Conservation (phyloP, 2,888 invertebrate genomes). For the Therioaphis trifolii region DNA sequence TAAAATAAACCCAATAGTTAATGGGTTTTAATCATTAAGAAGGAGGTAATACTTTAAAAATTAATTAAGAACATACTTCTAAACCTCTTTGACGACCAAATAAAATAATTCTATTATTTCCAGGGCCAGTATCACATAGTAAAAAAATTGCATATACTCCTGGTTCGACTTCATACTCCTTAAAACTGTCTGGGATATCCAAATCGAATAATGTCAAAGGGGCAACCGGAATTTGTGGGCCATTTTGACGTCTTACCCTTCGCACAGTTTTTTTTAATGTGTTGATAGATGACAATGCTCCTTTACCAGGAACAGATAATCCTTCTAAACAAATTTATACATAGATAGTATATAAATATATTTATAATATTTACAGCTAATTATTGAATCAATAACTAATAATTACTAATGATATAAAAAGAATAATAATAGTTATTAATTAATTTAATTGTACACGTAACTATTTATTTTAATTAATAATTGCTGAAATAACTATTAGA, state of each 20-base stretch:
- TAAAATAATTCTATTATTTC: slow-evolving; percentile 9
- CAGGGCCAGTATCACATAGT: slow-evolving; percentile 28
- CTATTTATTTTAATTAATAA: too few relatives aligned
- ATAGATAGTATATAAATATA: too few relatives aligned
- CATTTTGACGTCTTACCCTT: not conserved
- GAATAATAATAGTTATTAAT: too few relatives aligned
- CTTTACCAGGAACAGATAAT: slow-evolving; percentile 16
- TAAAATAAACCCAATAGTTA: slow-evolving; percentile 11
- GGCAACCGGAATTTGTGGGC: slow-evolving; percentile 20
- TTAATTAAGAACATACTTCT: slow-evolving; percentile 4
- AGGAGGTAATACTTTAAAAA: not conserved
- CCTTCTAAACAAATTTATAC: not conserved
- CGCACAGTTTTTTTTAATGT: slow-evolving; percentile 6
- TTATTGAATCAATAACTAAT: too few relatives aligned
- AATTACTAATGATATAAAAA: too few relatives aligned
- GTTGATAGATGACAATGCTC: not conserved
- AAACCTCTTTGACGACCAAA: slow-evolving; percentile 29
- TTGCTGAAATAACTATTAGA: too few relatives aligned
- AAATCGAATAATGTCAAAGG: slow-evolving; percentile 30
- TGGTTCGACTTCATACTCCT: slow-evolving; percentile 8
- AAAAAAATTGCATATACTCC: slow-evolving; percentile 11
- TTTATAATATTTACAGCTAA: too few relatives aligned
- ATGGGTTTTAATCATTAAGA: not conserved
- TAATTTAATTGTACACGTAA: too few relatives aligned
- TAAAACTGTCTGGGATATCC: slow-evolving; percentile 15